Base-by-base conservation (phyloP, 2,113 vertebrate genomes). In the Austrofundulus limnaeus region DNA sequence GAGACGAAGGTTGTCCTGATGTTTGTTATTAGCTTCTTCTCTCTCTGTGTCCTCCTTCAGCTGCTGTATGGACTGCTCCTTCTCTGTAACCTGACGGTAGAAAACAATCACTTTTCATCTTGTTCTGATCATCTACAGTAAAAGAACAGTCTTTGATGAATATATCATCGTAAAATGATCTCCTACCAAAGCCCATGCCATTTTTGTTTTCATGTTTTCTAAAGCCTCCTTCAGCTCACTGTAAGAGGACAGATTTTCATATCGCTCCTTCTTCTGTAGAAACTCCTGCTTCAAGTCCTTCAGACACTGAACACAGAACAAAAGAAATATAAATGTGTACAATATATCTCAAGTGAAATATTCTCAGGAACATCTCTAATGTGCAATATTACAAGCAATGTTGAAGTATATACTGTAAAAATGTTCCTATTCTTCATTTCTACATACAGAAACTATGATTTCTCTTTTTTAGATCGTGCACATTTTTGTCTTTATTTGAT, bases 141-240 rank as follows among this genome's bases (percentile, higher is more conserved):
- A 48, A 51, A 10, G 10, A n/a, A n/a, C n/a, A n/a, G n/a, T n/a
- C n/a, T n/a, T n/a, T n/a, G n/a, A n/a, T n/a, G n/a, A n/a, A n/a
- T n/a, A n/a, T n/a, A n/a, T n/a, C n/a, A n/a, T n/a, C n/a, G 3
- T 13, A 13, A 57, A 45, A 57, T 6, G 17, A 37, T 21, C 11
- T 60, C 74, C 71, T 60, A 85, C 80, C 80, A 85, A 74, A 81
- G 74, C 62, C 80, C 80, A 78, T 0, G 59, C 80, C 80, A 81
- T 85, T 1, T 56, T 13, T 45, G 71, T 85, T 62, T 78, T 81
- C 48, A 78, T 51, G 34, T 70, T 71, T 56, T 78, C 72, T 65
- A 85, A 41, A 28, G 2, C 43, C 31, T 12, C 65, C 41, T 64
- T 61, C 72, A 85, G 45, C 11, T 78, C 65, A 10, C 69, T 61